These are phyloP conservation scores for Phoxinus phoxinus DNA, from an alignment of 2,113 vertebrate genomes.

Conservation along the genomic window DNA sequence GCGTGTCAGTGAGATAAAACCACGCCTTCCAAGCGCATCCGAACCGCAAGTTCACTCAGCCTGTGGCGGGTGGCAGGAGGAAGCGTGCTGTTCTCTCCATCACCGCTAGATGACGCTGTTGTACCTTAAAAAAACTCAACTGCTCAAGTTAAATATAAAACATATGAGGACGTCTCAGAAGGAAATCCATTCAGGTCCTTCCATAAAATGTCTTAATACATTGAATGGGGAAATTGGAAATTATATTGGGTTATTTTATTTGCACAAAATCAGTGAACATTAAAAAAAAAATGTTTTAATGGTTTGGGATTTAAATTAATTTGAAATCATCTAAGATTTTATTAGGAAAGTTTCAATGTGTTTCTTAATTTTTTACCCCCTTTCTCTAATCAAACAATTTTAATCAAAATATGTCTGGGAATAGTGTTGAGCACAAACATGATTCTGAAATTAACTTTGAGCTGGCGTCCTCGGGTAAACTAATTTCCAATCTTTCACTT, in stretches of 20 bases:
- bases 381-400: too few species aligned
- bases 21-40: constrained; percentile 71
- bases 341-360: too few species aligned
- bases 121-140: background rate
- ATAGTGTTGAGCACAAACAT: background rate
- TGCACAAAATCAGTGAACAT: background rate
- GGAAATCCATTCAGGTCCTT: background rate
- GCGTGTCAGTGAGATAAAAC: constrained; percentile 69
- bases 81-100: background rate
- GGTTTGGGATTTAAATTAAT: too few species aligned
- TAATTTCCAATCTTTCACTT: background rate
- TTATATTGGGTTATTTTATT: background rate
- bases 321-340: too few species aligned
- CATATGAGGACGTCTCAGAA: background rate
- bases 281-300: too few species aligned
- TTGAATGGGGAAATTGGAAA: background rate
- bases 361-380: background rate
- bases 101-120: background rate
- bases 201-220: background rate
- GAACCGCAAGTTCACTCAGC: constrained; percentile 38
- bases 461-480: background rate
- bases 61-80: background rate
- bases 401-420: background rate
- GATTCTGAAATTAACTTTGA: background rate
- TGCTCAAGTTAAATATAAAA: too few species aligned